Conservation (phyloP, 2,113 vertebrate genomes). For the Camelus dromedarius region DNA sequence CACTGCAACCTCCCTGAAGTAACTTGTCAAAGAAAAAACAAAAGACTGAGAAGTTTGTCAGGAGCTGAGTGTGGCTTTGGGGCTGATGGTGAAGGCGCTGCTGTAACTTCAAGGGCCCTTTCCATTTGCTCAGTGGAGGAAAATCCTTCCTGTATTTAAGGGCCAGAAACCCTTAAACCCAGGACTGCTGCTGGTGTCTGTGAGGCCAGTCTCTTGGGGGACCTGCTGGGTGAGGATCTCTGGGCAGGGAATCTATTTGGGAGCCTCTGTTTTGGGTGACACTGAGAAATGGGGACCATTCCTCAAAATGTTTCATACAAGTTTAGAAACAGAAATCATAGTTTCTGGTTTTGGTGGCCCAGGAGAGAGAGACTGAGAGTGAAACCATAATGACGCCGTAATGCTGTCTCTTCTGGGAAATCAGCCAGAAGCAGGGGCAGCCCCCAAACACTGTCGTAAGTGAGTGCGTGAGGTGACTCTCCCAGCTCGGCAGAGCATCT, state of each 20-base stretch:
- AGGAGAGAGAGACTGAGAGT: neutral
- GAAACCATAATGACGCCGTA: neutral
- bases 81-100: neutral
- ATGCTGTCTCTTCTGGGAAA: neutral
- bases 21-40: neutral
- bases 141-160: neutral
- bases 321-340: neutral
- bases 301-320: neutral
- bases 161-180: no score
- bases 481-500: neutral
- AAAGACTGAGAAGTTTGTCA: neutral
- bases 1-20: neutral
- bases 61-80: neutral
- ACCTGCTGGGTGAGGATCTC: neutral
- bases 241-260: neutral
- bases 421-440: neutral
- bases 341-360: neutral
- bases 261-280: neutral
- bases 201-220: neutral
- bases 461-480: fast-evolving
- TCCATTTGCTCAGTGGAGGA: neutral
- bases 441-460: neutral
- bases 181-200: no score
- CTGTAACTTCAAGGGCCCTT: neutral
- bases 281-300: neutral